Percentiles rank a stretch among this genome's conserved stretches.
Evolutionary conservation across 1,140 invertebrate genomes (phyloP).

Genomic region (Argopecten irradians): DNA sequence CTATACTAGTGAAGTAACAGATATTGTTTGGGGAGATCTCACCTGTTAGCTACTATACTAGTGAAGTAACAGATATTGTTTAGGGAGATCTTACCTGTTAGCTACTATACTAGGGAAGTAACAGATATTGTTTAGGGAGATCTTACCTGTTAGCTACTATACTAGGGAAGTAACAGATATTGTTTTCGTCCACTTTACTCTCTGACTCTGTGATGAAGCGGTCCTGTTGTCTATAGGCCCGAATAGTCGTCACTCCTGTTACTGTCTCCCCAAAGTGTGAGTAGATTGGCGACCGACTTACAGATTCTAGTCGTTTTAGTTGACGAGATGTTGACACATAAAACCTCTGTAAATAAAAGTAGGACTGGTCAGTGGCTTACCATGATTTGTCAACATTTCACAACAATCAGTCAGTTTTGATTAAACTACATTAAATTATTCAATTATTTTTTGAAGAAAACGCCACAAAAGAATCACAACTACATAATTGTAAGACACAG

Average conservation of each 20-base stretch:
- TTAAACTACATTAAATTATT: not conserved
- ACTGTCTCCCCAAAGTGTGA: constrained; percentile 96
- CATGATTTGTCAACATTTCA: not conserved
- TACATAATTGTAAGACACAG: no score
- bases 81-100: no score
- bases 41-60: no score
- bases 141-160: constrained; percentile 72
- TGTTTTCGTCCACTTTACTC: constrained; percentile 79
- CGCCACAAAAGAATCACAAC: no score
- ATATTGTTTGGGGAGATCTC: no score
- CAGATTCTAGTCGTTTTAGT: constrained; percentile 95
- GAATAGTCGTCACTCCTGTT: constrained; percentile 71
- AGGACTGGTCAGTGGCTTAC: not conserved
- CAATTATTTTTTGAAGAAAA: no score
- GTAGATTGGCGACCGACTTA: constrained; percentile 98
- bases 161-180: constrained; percentile 77
- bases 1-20: no score
- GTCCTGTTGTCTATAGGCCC: constrained; percentile 74
- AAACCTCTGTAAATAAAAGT: constrained; percentile 84
- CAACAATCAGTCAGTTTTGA: not conserved
- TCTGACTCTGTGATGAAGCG: constrained; percentile 79
- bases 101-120: no score
- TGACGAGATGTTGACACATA: constrained; percentile 96
- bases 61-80: no score
- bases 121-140: no score